These are phyloP conservation scores for Clupea harengus DNA, from an alignment of 2,113 vertebrate genomes.

Conservation along the genomic window DNA sequence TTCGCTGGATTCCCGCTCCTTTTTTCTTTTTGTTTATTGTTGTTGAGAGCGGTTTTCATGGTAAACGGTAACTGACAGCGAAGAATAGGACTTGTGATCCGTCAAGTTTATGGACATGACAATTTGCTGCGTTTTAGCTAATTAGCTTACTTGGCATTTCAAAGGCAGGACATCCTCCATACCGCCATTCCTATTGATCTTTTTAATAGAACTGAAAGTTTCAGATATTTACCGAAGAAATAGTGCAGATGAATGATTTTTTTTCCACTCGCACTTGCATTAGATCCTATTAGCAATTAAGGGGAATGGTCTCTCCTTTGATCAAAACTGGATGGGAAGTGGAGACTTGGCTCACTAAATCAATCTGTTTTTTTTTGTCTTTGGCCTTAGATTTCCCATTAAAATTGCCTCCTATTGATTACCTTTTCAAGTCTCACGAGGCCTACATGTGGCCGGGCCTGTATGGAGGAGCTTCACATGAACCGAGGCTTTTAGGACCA, in stretches of 20 bases:
- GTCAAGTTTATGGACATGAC: conserved; percentile 6
- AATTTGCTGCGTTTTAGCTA: conserved; percentile 16
- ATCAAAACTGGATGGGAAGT: conserved; percentile 21
- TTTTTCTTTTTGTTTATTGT: neutral
- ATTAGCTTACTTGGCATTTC: conserved; percentile 39
- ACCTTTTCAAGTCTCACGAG: neutral
- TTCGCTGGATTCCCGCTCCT: neutral
- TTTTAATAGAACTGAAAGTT: conserved; percentile 34
- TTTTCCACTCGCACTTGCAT: neutral
- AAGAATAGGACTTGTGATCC: conserved; percentile 16
- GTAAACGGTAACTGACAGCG: neutral
- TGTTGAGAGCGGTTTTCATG: neutral
- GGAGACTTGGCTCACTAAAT: conserved; percentile 28
- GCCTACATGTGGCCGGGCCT: neutral
- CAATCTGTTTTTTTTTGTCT: conserved; percentile 6
- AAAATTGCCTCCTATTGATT: conserved; percentile 31
- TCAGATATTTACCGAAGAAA: conserved; percentile 41
- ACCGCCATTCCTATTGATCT: conserved; percentile 40
- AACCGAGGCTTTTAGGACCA: neutral
- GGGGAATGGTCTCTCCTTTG: conserved; percentile 32
- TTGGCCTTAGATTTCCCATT: conserved; percentile 28
- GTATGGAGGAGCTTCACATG: neutral
- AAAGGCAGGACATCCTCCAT: conserved; percentile 31
- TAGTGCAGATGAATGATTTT: neutral
- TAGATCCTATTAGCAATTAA: conserved; percentile 26